These are phyloP conservation scores for Chirona hameri DNA, from an alignment of 2,888 invertebrate species.

Conservation along the genomic window DNA sequence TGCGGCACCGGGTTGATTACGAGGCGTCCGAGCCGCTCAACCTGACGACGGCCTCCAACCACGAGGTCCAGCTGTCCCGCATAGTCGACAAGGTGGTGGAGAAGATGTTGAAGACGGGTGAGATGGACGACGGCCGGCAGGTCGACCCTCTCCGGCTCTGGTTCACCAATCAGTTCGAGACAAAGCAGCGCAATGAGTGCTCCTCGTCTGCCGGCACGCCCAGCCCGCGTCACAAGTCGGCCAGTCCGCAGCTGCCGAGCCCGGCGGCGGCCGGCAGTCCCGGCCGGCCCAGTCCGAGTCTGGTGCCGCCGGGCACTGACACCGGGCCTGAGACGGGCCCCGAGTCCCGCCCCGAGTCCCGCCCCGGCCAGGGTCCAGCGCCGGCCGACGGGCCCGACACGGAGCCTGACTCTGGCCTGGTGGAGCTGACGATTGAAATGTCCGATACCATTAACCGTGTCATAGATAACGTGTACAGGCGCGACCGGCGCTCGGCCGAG, in stretches of 20 bases:
- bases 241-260: background rate
- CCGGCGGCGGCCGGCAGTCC: background rate
- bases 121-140: background rate
- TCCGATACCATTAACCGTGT: conserved; percentile 8
- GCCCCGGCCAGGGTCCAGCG: background rate
- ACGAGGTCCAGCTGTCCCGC: background rate
- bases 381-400: background rate
- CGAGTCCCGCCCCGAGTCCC: no score
- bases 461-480: background rate
- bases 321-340: no score
- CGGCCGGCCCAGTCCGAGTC: background rate
- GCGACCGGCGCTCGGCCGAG: background rate
- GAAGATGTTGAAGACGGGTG: background rate
- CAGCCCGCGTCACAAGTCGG: background rate
- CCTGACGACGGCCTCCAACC: background rate
- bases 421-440: background rate
- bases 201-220: background rate
- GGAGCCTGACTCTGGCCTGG: background rate
- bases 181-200: background rate
- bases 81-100: conserved; percentile 11
- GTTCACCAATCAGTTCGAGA: conserved; percentile 26
- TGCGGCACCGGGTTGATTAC: no score
- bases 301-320: background rate
- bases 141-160: conserved; percentile 12
- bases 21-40: background rate